These are phyloP conservation scores for Amphilophus citrinellus DNA, from an alignment of 2,113 vertebrate genomes.

Conservation along the genomic window DNA sequence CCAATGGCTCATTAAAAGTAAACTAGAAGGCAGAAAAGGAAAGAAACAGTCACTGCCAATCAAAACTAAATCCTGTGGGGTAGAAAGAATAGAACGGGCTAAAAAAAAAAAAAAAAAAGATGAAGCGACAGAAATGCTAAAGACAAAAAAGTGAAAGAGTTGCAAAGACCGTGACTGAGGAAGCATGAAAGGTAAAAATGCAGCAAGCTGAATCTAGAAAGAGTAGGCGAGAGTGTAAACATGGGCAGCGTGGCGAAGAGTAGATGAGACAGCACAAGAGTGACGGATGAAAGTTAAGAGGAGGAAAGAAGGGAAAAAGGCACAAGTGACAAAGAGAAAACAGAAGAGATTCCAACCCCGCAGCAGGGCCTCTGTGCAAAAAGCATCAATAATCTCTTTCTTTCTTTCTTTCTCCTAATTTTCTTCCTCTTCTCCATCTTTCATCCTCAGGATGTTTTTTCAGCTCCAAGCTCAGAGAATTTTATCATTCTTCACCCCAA, in stretches of 20 bases:
- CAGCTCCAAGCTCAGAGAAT: conserved; percentile 62
- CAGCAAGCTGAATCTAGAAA: neutral
- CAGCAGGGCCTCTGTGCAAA: conserved; percentile 60
- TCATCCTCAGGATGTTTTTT: conserved; percentile 75
- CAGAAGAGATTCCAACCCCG: conserved; percentile 40
- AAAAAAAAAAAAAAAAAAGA: neutral
- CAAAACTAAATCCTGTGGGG: neutral
- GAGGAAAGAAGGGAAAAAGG: neutral
- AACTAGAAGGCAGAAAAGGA: neutral
- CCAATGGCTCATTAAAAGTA: neutral
- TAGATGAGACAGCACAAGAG: conserved; percentile 1
- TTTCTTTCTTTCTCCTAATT: neutral
- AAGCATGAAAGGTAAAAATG: neutral
- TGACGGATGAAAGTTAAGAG: conserved; percentile 30
- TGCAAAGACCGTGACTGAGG: neutral
- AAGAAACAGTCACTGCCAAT: too few relatives aligned
- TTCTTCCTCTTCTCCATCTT: conserved; percentile 53
- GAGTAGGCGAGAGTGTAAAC: neutral
- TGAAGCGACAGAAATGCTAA: neutral
- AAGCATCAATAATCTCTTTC: conserved; percentile 63
- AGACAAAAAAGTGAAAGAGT: neutral
- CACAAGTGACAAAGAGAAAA: conserved; percentile 51
- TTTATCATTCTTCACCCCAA: conserved; percentile 65
- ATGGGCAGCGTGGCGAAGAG: neutral
- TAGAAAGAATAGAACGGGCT: neutral